phyloP scores from a whole-genome alignment of 2,888 invertebrate genomes.

The Magallana nippona region DNA sequence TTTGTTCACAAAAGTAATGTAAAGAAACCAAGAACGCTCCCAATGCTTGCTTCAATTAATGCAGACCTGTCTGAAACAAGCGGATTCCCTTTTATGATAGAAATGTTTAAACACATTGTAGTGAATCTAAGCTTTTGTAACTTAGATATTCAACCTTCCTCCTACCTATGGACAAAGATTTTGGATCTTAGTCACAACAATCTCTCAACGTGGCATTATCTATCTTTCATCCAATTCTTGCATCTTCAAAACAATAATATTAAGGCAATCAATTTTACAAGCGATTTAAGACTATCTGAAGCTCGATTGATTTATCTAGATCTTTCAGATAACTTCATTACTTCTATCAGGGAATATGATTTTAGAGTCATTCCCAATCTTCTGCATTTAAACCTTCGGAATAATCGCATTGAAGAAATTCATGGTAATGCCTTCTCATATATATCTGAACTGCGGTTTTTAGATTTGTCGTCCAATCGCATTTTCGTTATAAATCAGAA shows the following conservation, averaged over 20 bases:
- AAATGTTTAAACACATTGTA: neutral
- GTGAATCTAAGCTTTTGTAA: neutral
- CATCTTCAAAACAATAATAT: neutral
- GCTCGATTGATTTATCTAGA: neutral
- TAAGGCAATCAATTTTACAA: neutral
- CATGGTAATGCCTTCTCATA: neutral
- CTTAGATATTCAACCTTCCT: neutral
- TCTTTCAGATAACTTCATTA: neutral
- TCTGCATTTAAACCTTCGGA: neutral
- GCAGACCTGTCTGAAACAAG: neutral
- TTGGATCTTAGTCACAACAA: neutral
- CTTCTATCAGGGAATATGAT: neutral
- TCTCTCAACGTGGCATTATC: neutral
- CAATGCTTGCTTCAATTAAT: neutral
- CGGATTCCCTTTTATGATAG: neutral
- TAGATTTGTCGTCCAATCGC: neutral
- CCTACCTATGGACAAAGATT: neutral
- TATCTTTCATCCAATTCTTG: neutral
- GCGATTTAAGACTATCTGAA: neutral
- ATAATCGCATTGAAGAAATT: neutral
- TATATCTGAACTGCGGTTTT: neutral
- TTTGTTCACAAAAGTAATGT: neutral
- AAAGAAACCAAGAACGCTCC: neutral
- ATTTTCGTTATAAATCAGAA: neutral
- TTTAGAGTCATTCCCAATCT: neutral